Conservation (phyloP, 2,113 vertebrate species). For the Harpagus bidentatus region DNA sequence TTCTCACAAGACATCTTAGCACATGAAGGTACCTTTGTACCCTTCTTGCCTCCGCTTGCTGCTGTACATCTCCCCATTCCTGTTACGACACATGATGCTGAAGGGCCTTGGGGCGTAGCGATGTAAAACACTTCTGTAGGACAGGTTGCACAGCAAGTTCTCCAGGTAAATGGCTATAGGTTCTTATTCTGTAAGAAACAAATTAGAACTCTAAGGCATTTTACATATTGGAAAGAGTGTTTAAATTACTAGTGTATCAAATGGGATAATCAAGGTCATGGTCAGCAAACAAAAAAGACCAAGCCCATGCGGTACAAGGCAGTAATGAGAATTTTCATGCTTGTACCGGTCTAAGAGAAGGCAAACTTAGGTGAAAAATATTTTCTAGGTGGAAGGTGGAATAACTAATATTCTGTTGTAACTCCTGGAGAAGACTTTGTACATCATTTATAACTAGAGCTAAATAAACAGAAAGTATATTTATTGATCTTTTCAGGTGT, state of each 20-base stretch:
- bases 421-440: neutral
- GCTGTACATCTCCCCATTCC: neutral
- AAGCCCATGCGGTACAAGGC: neutral
- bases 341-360: neutral
- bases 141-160: neutral
- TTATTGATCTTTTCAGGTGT: neutral
- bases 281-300: neutral
- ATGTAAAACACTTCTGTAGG: neutral
- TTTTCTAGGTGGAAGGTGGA: neutral
- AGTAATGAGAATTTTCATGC: neutral
- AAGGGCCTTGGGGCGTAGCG: neutral
- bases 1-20: neutral
- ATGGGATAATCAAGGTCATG: neutral
- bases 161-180: neutral
- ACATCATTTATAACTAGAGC: neutral
- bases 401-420: neutral
- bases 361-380: neutral
- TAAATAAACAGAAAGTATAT: neutral
- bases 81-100: neutral
- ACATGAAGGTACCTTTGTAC: neutral
- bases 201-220: neutral
- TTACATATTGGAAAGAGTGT: neutral
- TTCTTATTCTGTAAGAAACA: neutral
- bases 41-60: neutral
- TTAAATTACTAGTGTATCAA: neutral